These are phyloP conservation scores for Anarhynchus alexandrinus DNA, from an alignment of 2,113 vertebrate genomes.

Conservation along the genomic window DNA sequence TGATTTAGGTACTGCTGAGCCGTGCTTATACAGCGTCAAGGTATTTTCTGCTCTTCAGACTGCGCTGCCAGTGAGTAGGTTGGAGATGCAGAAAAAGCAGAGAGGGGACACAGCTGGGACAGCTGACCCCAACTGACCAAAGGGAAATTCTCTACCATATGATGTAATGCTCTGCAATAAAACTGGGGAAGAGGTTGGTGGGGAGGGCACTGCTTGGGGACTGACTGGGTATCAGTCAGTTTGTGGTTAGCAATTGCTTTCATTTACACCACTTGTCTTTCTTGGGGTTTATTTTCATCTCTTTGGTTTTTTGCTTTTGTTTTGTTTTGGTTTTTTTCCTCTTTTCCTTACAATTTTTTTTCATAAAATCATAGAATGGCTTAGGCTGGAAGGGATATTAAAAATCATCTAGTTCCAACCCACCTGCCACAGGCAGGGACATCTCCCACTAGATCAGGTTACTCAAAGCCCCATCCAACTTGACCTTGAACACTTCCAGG, in stretches of 20 bases:
- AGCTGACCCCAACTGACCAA: neutral
- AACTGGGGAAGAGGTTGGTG: accelerated
- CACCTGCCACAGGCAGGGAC: neutral
- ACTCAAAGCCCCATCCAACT: neutral
- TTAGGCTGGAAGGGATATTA: neutral
- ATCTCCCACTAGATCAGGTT: neutral
- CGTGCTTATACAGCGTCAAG: neutral
- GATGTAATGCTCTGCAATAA: neutral
- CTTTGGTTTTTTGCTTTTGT: neutral
- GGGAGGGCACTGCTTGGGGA: accelerated
- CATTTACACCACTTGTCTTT: neutral
- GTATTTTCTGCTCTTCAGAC: neutral
- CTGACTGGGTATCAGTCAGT: accelerated
- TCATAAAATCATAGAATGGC: neutral
- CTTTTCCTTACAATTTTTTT: no score
- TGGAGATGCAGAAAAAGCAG: neutral
- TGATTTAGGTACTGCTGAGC: neutral
- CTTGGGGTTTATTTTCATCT: neutral
- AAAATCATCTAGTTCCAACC: no score
- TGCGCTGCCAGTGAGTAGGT: no score
- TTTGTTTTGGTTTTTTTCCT: no score
- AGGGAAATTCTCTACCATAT: neutral
- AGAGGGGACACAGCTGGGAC: neutral
- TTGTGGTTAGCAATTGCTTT: neutral
- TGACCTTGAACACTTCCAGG: neutral